Base-by-base conservation (phyloP, 1,140 invertebrate genomes). In the Brachionus rotundiformis region DNA sequence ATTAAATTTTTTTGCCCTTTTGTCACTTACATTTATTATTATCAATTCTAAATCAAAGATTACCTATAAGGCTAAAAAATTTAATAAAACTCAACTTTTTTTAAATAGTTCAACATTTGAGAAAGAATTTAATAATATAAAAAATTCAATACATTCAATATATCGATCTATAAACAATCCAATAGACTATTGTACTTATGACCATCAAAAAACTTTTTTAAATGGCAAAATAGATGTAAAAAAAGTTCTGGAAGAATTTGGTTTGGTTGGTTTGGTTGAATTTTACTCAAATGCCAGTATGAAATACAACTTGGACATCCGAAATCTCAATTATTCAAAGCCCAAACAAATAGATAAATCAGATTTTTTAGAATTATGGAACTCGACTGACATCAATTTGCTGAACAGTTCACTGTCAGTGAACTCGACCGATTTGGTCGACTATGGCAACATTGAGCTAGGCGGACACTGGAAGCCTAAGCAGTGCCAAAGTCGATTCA, bases 401-500 rank as follows among this genome's bases (percentile, higher is more conserved):
- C 16, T 73, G 6, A 73, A 73, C 16, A 27, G 5, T 11, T 13
- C 68, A 8, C 5, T 44, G 1, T 1, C 4, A 44, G 25, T 23
- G 13, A 44, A 44, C 3, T 73, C 36, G 11, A 25, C 36, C 11
- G 8, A 73, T 44, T 44, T 73, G 36, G 8, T 73, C 2, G 68
- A 73, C 36, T 54, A 77, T 59, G 25, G 31, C 19, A 19, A 13
- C n/a, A 54, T 81, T 13, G 31, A 81, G 41, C 54, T 65, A 41
- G 79, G 81, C 7, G 86, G 86, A 10, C 84, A 79, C 49, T 85
- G 49, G 77, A 83, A 80, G 19, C 86, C 86, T 5, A 27, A 27
- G 4, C 29, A 82, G 2, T 87, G 86, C 63, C 31, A 84, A 39
- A 83, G 85, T 19, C 80, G 83, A 16, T 83, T 85, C 76, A 84